Percentiles rank a stretch among this genome's conserved stretches.
These are phyloP conservation scores for Procambarus clarkii DNA, from an alignment of 1,140 invertebrate species.

Conservation along the genomic window DNA sequence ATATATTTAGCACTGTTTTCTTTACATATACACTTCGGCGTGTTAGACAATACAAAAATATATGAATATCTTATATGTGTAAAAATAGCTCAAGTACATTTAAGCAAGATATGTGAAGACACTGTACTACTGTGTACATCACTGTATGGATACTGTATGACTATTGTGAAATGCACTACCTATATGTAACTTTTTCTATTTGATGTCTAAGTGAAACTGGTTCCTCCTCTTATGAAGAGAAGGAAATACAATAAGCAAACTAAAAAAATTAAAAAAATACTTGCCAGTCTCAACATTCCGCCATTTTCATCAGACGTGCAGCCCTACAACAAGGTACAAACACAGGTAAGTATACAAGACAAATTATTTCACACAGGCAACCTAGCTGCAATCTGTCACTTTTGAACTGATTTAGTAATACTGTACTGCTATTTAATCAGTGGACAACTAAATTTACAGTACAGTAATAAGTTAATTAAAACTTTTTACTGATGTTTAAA, in stretches of 20 bases:
- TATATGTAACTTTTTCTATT: too few relatives aligned
- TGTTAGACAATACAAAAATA: too few relatives aligned
- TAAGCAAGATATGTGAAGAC: neutral
- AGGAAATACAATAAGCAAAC: neutral
- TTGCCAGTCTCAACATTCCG: conserved; percentile 70
- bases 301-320: conserved; percentile 69
- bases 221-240: neutral
- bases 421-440: neutral
- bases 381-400: neutral
- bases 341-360: conserved; percentile 31
- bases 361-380: conserved; percentile 10
- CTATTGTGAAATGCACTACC: too few relatives aligned
- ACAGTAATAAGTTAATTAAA: too few relatives aligned
- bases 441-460: neutral
- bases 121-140: neutral
- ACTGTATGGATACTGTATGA: too few relatives aligned
- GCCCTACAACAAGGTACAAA: conserved; percentile 60
- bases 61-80: neutral
- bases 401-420: neutral
- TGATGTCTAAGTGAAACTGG: neutral
- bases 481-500: neutral
- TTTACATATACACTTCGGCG: too few relatives aligned
- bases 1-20: too few relatives aligned
- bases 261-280: conserved; percentile 68
- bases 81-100: conserved; percentile 14